Evolutionary conservation across 1,140 invertebrate genomes (phyloP).

Genomic region (Drosophila carrolli): DNA sequence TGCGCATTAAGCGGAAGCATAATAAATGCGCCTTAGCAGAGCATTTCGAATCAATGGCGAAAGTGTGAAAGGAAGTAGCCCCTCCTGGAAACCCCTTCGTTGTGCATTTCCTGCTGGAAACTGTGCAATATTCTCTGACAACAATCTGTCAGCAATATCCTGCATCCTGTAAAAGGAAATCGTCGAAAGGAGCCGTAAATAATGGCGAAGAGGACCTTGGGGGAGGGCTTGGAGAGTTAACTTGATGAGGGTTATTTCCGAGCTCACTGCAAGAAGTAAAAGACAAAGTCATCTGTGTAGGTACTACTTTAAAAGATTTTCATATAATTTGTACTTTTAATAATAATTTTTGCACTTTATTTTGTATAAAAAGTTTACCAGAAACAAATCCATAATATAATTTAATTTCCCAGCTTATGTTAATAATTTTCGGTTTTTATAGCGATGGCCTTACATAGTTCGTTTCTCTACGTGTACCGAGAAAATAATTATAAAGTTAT

Average conservation of each 20-base stretch:
- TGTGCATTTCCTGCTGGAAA: conserved; percentile 42
- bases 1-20: conserved; percentile 56
- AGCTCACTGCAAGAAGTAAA: not conserved
- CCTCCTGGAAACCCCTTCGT: conserved; percentile 10
- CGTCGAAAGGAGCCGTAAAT: conserved; percentile 13
- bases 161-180: conserved; percentile 53
- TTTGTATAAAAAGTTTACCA: not conserved
- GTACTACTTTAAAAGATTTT: not conserved
- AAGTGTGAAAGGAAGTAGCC: conserved; percentile 41
- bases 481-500: not conserved
- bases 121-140: conserved; percentile 35
- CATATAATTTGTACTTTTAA: not conserved
- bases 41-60: conserved; percentile 49
- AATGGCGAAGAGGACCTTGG: conserved; percentile 3
- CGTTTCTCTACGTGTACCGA: too few species aligned
- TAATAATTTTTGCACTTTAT: not conserved
- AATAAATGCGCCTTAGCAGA: conserved; percentile 41
- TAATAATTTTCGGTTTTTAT: too few species aligned
- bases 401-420: too few species aligned
- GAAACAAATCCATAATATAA: too few species aligned
- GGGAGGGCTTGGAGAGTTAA: not conserved
- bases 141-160: conserved; percentile 67
- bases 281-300: not conserved
- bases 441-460: too few species aligned
- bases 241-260: not conserved